These are phyloP conservation scores for Gryllus bimaculatus DNA, from an alignment of 1,140 invertebrate genomes.

Conservation along the genomic window DNA sequence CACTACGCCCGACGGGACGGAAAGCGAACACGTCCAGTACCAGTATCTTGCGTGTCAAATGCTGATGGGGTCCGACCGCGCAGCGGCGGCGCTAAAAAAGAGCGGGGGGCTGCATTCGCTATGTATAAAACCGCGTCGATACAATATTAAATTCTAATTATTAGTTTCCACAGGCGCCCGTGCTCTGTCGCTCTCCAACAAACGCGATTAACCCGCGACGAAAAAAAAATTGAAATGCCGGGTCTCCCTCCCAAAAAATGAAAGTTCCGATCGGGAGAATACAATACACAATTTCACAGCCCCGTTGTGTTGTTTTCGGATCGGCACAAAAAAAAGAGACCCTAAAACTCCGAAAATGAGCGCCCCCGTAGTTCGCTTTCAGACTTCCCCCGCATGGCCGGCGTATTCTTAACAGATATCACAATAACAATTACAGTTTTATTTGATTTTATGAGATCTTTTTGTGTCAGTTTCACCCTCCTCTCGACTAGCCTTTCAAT, in stretches of 20 bases:
- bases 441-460: background rate
- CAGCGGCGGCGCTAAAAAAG: background rate
- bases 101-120: background rate
- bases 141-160: slow-evolving; percentile 2
- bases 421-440: background rate
- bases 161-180: background rate
- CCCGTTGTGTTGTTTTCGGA: background rate
- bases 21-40: background rate
- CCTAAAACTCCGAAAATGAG: background rate
- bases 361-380: background rate
- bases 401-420: background rate
- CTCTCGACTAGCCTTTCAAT: too few species aligned
- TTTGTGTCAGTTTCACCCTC: background rate
- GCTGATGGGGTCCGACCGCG: background rate
- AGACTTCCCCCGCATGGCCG: background rate
- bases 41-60: slow-evolving; percentile 4
- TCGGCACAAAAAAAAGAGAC: background rate
- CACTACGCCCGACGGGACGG: background rate
- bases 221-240: too few species aligned
- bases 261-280: background rate
- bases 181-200: too few species aligned
- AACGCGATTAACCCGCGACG: too few species aligned
- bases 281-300: slow-evolving; percentile 5
- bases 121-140: slow-evolving; percentile 4
- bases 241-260: background rate